Evolutionary conservation across 1,140 invertebrate species (phyloP).

Genomic region (Hestina assimilis): DNA sequence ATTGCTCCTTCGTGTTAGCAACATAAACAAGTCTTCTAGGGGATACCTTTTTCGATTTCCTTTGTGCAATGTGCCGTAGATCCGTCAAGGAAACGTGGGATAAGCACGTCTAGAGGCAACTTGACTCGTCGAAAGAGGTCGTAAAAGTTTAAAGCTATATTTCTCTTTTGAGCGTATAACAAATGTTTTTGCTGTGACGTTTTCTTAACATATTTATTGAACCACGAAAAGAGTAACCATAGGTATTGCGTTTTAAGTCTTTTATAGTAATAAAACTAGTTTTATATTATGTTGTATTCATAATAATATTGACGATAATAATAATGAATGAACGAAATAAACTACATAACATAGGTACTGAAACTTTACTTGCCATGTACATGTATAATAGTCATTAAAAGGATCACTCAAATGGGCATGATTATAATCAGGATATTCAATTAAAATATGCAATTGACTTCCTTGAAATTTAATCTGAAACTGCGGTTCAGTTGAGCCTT

Average conservation of each 20-base stretch:
- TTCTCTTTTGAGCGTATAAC: not conserved
- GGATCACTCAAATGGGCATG: no score
- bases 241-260: not conserved
- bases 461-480: no score
- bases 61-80: slow-evolving; percentile 15
- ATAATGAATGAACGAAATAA: no score
- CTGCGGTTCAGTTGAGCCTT: no score
- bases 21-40: slow-evolving; percentile 2
- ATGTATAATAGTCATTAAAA: no score
- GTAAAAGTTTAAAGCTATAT: slow-evolving; percentile 3
- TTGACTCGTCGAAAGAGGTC: not conserved
- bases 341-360: no score
- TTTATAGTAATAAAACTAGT: no score
- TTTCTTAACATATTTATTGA: not conserved
- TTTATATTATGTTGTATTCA: no score
- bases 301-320: no score
- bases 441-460: no score
- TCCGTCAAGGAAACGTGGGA: slow-evolving; percentile 13
- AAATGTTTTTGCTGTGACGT: not conserved
- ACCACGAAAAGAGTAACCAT: not conserved
- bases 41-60: slow-evolving; percentile 11
- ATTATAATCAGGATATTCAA: no score
- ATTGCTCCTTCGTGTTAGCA: not conserved
- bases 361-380: no score
- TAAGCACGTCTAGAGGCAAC: slow-evolving; percentile 4